Percentiles rank a stretch among this genome's conserved stretches.
Evolutionary conservation across 2,113 vertebrate species (phyloP).

Genomic region (Cynocephalus volans): DNA sequence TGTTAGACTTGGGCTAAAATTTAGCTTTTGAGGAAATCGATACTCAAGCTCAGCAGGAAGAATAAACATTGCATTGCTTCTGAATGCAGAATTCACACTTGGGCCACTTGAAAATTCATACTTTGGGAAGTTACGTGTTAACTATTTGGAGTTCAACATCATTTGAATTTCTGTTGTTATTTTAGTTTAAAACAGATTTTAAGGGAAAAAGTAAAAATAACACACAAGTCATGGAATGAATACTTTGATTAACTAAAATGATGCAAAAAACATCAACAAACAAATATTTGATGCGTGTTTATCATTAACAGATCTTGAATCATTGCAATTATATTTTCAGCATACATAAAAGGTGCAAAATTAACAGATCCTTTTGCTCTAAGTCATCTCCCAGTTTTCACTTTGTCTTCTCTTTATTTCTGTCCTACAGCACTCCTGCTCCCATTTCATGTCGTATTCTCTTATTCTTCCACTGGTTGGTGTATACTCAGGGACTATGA

Average conservation of each 20-base stretch:
- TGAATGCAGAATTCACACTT: neutral
- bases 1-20: constrained; percentile 31
- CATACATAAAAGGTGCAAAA: neutral
- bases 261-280: neutral
- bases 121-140: neutral
- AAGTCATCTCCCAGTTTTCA: neutral
- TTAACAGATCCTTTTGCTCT: neutral
- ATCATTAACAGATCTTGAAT: constrained; percentile 13
- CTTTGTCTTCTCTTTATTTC: neutral
- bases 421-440: neutral
- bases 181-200: constrained; percentile 21
- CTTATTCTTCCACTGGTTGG: neutral
- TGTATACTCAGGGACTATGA: neutral
- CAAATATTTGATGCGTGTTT: neutral
- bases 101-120: neutral
- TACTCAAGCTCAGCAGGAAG: neutral
- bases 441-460: neutral
- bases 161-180: constrained; percentile 46
- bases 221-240: neutral
- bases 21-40: constrained; percentile 45
- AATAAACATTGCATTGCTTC: neutral
- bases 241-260: constrained; percentile 42
- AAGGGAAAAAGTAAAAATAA: constrained; percentile 50
- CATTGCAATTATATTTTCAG: neutral
- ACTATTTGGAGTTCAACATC: neutral